Percentiles rank a stretch among this genome's conserved stretches.
These are phyloP conservation scores for Seira sanloemensis DNA, from an alignment of 2,888 invertebrate genomes.

Conservation along the genomic window DNA sequence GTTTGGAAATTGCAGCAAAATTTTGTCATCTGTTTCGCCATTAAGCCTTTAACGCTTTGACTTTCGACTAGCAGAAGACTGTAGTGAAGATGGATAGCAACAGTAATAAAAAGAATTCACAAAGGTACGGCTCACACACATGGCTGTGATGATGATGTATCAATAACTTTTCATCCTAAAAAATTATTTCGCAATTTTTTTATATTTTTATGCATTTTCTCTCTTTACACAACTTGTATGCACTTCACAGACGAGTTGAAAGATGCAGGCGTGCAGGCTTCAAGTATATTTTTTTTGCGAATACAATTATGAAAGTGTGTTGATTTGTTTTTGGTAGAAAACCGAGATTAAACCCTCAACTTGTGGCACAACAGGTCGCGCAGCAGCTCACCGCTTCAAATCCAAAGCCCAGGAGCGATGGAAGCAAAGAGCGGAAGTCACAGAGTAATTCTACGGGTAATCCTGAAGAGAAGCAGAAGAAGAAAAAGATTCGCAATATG, in stretches of 20 bases:
- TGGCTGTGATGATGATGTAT: background rate
- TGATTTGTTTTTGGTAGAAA: conserved; percentile 80
- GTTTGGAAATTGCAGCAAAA: background rate
- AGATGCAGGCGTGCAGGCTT: no score
- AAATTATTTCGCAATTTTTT: background rate
- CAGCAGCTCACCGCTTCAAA: conserved; percentile 78
- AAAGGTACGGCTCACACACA: background rate
- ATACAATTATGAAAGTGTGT: background rate
- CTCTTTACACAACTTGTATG: background rate
- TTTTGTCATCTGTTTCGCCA: background rate
- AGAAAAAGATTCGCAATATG: conserved; percentile 75
- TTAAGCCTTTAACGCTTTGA: background rate
- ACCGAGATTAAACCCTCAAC: conserved; percentile 96
- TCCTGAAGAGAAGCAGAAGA: conserved; percentile 74
- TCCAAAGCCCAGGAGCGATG: conserved; percentile 76
- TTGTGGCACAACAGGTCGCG: conserved; percentile 95
- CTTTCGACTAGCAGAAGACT: background rate
- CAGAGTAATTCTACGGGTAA: conserved; percentile 73
- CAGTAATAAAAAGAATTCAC: conserved; percentile 6
- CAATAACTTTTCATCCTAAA: background rate
- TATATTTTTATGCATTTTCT: background rate
- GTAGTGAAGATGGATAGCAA: background rate
- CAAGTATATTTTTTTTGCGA: no score
- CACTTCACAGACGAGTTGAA: background rate
- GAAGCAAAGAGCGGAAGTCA: conserved; percentile 75